These are phyloP conservation scores for Loriculus beryllinus DNA, from an alignment of 2,797 vertebrate species.

Conservation along the genomic window DNA sequence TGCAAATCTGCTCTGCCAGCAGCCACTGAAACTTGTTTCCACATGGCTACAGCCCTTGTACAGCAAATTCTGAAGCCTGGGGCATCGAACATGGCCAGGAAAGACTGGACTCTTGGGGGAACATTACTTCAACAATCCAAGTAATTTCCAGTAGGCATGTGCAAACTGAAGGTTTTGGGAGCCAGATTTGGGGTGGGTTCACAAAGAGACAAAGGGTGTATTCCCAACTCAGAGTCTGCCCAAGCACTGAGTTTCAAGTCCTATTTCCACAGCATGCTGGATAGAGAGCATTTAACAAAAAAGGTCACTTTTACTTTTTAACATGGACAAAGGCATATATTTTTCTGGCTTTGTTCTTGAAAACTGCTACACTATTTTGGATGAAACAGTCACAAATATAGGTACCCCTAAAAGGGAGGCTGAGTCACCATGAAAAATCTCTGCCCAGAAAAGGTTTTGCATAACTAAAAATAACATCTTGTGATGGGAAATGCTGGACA, in stretches of 20 bases:
- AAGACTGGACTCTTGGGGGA: rapidly evolving
- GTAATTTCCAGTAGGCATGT: background rate
- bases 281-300: background rate
- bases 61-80: background rate
- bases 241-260: background rate
- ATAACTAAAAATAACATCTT: background rate
- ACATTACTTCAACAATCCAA: background rate
- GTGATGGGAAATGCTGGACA: background rate
- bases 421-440: background rate
- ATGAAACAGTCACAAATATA: background rate
- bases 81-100: background rate
- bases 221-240: background rate
- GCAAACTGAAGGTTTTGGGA: background rate
- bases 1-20: background rate
- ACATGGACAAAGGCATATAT: background rate
- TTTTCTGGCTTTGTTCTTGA: background rate
- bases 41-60: background rate
- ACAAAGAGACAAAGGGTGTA: background rate
- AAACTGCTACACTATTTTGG: background rate
- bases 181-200: background rate
- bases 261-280: background rate
- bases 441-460: background rate
- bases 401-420: background rate
- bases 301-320: background rate
- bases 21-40: background rate